Evolutionary conservation across 2,888 invertebrate species (phyloP).

Genomic region (Habrosyne pyritoides): DNA sequence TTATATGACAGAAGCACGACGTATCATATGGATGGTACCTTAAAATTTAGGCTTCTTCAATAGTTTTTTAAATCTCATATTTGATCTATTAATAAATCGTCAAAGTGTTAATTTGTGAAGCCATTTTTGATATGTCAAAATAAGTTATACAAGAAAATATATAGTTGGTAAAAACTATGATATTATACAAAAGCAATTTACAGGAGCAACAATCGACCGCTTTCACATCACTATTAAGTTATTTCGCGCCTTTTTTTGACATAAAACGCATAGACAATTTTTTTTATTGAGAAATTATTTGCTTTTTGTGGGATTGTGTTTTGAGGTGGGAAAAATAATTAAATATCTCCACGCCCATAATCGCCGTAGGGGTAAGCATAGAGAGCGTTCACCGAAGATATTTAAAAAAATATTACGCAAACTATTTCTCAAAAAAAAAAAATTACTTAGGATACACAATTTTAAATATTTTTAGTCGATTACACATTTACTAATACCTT

Average conservation of each 20-base stretch:
- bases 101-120: too few species aligned
- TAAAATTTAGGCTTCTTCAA: neutral
- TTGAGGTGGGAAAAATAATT: too few species aligned
- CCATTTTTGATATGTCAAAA: neutral
- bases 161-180: neutral
- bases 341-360: too few species aligned
- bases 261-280: neutral
- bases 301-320: too few species aligned
- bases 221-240: neutral
- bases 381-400: neutral
- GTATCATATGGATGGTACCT: neutral
- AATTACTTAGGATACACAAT: neutral
- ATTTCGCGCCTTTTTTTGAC: neutral
- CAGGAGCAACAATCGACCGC: neutral
- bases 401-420: neutral
- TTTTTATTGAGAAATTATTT: too few species aligned
- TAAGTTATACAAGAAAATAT: neutral
- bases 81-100: too few species aligned
- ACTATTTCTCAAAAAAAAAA: neutral
- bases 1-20: neutral
- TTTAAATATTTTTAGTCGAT: constrained; percentile 9
- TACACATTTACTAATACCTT: constrained; percentile 13
- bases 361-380: neutral
- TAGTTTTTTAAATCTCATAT: neutral
- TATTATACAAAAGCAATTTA: neutral